phyloP scores from a whole-genome alignment of 2,797 vertebrate species.

The Ctenosaura bakeri region DNA sequence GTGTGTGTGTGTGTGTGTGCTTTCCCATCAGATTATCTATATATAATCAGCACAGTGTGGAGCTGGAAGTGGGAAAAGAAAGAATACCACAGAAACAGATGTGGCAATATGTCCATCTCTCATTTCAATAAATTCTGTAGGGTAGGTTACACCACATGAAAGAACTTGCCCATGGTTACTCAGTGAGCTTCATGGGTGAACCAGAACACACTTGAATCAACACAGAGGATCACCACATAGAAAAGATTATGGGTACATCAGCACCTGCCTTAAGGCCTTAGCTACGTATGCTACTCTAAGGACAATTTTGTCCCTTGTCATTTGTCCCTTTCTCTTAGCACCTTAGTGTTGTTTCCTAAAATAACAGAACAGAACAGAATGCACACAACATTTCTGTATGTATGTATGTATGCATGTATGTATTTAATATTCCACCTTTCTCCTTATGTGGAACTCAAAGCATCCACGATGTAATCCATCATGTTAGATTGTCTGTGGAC shows the following conservation, averaged over 20 bases:
- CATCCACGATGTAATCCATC: too few relatives aligned
- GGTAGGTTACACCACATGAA: neutral
- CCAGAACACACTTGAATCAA: neutral
- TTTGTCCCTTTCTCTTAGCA: neutral
- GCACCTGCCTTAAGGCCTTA: neutral
- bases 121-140: neutral
- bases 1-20: too few relatives aligned
- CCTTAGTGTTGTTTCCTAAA: neutral
- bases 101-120: neutral
- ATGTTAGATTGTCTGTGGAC: too few relatives aligned
- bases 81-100: too few relatives aligned
- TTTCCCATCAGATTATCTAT: too few relatives aligned
- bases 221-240: neutral
- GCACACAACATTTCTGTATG: neutral
- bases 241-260: neutral
- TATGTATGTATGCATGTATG: too few relatives aligned
- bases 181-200: neutral
- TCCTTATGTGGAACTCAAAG: too few relatives aligned
- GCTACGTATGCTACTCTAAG: neutral
- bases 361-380: neutral
- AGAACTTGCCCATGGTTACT: neutral
- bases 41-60: too few relatives aligned
- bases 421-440: too few relatives aligned
- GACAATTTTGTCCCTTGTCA: neutral
- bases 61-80: too few relatives aligned